Base-by-base conservation (phyloP, 2,797 vertebrate species). In the Microcaecilia unicolor region DNA sequence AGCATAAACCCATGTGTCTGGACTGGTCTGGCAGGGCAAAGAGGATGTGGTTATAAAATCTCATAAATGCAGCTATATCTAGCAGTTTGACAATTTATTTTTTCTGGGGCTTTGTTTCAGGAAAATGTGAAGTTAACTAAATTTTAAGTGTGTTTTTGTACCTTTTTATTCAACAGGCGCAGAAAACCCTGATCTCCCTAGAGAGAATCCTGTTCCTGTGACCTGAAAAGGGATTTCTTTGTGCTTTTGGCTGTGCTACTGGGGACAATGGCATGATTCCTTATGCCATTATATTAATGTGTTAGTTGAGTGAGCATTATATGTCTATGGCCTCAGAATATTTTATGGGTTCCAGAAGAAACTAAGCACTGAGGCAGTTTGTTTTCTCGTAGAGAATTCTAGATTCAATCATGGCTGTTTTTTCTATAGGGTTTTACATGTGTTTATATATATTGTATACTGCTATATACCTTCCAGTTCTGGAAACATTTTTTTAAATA, bases 151-250 rank as follows among this genome's bases (percentile, higher is more conserved):
- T 15, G 53, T 2, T 41, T 41, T 19, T 19, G 1, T 9, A 22
- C 6, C 9, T 5, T 24, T 39, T 17, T 53, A 54, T 38, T 4
- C 44, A 11, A 9, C 52, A 99, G 95, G 64, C 86, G 93, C 68
- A 91, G 86, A 70, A 98, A 94, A 58, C 93, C 91, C 3, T 98
- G 63, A 91, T 1, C 1, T 21, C 8, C 7, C 4, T 1, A 18
- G 34, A 18, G 23, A 12, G 22, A 38, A 13, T 51, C 31, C 16
- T 33, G n/a, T n/a, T n/a, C 44, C 41, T 37, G 9, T 14, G 18
- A 34, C 15, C 32, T 19, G 17, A 29, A 24, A 18, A 41, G 17
- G 24, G 35, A 27, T 38, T 34, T 37, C 13, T 24, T 35, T 22
- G 24, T 6, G 3, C 17, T 9, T 15, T 43, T 29, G 31, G 27